Conservation (phyloP, 2,888 invertebrate genomes). For the Melangyna quadrimaculata region DNA sequence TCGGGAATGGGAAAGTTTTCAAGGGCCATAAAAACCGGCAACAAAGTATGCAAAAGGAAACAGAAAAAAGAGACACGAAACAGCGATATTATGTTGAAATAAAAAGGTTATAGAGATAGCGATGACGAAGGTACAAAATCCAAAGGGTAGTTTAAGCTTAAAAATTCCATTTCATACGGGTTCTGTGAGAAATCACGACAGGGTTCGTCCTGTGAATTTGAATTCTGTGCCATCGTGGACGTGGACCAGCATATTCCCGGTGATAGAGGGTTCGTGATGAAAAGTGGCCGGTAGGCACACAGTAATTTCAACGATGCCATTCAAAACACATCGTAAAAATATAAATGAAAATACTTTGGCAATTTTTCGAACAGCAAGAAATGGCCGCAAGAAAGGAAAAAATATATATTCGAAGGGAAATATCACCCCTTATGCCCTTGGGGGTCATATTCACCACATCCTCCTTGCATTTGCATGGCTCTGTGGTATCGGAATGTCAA, state of each 20-base stretch:
- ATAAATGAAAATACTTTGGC: constrained; percentile 66
- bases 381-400: constrained; percentile 6
- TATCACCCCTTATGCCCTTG: constrained; percentile 12
- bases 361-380: constrained; percentile 38
- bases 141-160: constrained; percentile 53
- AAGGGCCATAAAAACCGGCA: constrained; percentile 53
- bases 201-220: constrained; percentile 48
- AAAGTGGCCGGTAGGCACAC: constrained; percentile 57
- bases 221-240: constrained; percentile 28
- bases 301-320: constrained; percentile 64
- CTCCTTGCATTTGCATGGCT: not conserved
- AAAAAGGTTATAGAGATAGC: constrained; percentile 1
- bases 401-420: constrained; percentile 9
- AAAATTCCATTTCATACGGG: constrained; percentile 44
- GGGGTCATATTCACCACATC: constrained; percentile 49
- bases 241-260: not conserved
- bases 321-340: constrained; percentile 66
- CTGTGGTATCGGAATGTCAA: constrained; percentile 45
- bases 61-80: constrained; percentile 3
- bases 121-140: not conserved
- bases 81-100: constrained; percentile 1
- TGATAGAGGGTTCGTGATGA: constrained; percentile 59
- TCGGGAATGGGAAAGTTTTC: constrained; percentile 47
- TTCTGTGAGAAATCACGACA: constrained; percentile 22
- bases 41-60: constrained; percentile 42